Conservation (phyloP, 2,113 vertebrate species). For the Thymallus thymallus region DNA sequence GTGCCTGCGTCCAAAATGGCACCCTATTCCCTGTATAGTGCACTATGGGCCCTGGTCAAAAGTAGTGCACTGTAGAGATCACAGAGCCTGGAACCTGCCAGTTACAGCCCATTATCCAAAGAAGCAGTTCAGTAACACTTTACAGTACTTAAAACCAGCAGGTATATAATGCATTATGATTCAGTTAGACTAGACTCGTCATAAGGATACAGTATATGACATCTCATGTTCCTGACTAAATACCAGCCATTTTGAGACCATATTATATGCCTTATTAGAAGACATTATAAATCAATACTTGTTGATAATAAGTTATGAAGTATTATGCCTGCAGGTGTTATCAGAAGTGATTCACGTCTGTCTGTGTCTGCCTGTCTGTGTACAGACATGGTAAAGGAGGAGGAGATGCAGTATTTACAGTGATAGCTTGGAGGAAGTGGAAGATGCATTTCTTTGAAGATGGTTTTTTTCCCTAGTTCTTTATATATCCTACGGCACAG, state of each 20-base stretch:
- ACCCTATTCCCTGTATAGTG: neutral
- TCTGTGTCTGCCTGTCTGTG: constrained; percentile 1
- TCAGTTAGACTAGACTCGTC: too few species aligned
- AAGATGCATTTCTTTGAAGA: constrained; percentile 24
- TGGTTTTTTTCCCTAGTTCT: neutral
- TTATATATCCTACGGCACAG: neutral
- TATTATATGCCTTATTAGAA: too few species aligned
- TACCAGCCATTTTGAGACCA: too few species aligned
- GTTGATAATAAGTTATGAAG: too few species aligned
- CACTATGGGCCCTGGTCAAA: too few species aligned
- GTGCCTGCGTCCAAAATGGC: neutral
- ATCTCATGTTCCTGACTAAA: too few species aligned
- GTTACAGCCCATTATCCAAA: constrained; percentile 18
- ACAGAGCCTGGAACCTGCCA: constrained; percentile 2
- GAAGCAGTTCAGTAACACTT: neutral
- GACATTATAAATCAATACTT: too few species aligned
- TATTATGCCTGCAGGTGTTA: too few species aligned
- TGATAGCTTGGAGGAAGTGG: constrained; percentile 20
- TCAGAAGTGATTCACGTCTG: constrained; percentile 1
- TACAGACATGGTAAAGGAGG: constrained; percentile 10
- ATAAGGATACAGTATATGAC: too few species aligned
- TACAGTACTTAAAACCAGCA: too few species aligned
- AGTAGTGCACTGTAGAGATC: too few species aligned
- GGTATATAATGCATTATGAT: too few species aligned
- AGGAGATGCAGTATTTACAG: constrained; percentile 20